These are phyloP conservation scores for Ariopsis seemanni DNA, from an alignment of 2,113 vertebrate species.

Conservation along the genomic window DNA sequence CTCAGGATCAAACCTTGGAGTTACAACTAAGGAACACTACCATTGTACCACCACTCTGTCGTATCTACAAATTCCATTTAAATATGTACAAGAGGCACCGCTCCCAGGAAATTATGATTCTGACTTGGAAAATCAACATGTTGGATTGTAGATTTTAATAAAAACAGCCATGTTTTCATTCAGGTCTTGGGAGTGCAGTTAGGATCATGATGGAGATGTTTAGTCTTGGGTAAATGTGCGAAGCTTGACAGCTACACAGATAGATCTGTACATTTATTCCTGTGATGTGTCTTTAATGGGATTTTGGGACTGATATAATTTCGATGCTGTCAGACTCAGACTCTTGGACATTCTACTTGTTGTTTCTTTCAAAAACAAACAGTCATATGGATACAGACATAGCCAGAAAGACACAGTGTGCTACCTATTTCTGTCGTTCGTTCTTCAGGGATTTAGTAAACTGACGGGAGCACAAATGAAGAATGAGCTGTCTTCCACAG, in stretches of 20 bases:
- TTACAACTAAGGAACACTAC: background rate
- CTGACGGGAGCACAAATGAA: conserved; percentile 5
- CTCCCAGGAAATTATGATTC: conserved; percentile 5
- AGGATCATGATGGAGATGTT: background rate
- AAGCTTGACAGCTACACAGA: background rate
- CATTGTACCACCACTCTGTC: background rate
- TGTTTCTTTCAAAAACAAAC: background rate
- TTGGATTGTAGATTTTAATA: background rate
- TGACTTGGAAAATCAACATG: conserved; percentile 11
- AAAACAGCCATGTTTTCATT: background rate
- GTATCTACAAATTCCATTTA: conserved; percentile 32
- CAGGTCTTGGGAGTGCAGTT: background rate
- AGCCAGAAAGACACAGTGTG: background rate
- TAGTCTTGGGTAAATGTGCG: background rate
- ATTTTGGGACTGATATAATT: conserved; percentile 17
- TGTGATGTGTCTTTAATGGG: background rate
- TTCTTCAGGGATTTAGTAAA: conserved; percentile 9
- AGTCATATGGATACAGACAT: conserved; percentile 1
- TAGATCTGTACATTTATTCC: background rate
- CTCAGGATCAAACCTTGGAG: no score
- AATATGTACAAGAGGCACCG: conserved; percentile 44
- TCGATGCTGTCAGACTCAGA: conserved; percentile 11
- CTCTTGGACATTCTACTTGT: background rate
- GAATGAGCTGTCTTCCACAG: background rate
- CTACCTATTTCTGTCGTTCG: background rate